Percentiles rank a stretch among this genome's conserved stretches.
phyloP scores from a whole-genome alignment of 2,113 vertebrate genomes.

The Platichthys stellatus region DNA sequence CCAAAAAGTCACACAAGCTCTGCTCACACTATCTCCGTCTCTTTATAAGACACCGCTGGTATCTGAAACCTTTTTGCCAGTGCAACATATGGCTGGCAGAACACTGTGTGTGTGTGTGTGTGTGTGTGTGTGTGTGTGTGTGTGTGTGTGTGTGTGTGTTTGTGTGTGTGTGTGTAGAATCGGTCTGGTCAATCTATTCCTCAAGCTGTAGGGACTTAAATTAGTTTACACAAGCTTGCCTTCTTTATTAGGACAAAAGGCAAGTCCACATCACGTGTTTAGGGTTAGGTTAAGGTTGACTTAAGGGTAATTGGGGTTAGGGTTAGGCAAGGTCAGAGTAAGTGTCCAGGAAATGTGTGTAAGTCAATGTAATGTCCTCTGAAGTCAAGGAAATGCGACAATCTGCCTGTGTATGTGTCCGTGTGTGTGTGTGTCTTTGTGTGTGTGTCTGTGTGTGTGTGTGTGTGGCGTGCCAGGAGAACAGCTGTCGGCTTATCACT shows the following conservation, averaged over 20 bases:
- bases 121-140: constrained; percentile 4
- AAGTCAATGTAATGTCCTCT: neutral
- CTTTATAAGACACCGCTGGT: constrained; percentile 24
- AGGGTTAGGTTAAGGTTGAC: neutral
- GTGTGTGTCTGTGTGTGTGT: constrained; percentile 5
- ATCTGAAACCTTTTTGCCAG: constrained; percentile 53
- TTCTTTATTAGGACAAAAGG: neutral
- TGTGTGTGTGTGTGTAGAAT: neutral
- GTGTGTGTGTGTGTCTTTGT: constrained; percentile 14
- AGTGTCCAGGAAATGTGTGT: neutral
- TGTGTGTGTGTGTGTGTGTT: constrained; percentile 5
- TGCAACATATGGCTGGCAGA: constrained; percentile 56
- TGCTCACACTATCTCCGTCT: constrained; percentile 16
- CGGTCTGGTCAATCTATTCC: neutral
- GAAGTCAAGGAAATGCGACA: neutral
- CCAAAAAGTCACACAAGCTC: constrained; percentile 37
- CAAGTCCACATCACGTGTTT: neutral
- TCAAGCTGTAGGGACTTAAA: neutral
- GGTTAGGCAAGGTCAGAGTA: neutral
- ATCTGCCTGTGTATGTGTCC: constrained; percentile 1
- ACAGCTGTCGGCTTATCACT: constrained; percentile 68
- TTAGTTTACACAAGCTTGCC: neutral
- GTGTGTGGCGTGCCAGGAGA: constrained; percentile 32
- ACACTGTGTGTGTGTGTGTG: neutral
- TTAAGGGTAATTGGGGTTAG: neutral